Percentiles rank a stretch among this genome's conserved stretches.
Evolutionary conservation across 2,888 invertebrate genomes (phyloP).

Genomic region (Argynnis bischoffii): DNA sequence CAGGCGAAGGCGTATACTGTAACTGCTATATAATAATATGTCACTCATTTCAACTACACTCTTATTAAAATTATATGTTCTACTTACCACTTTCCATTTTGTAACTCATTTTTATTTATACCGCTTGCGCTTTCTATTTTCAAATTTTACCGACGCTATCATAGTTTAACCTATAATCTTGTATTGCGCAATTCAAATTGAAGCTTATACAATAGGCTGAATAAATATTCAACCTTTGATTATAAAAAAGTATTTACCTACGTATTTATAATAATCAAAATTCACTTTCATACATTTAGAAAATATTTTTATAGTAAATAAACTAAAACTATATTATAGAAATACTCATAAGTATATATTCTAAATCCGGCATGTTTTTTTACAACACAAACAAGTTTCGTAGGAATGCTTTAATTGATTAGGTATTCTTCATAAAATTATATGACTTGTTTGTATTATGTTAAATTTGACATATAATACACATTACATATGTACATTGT

Average conservation of each 20-base stretch:
- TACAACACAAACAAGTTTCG: slow-evolving; percentile 24
- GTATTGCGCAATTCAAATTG: neutral
- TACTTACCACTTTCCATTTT: slow-evolving; percentile 60
- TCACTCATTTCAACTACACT: slow-evolving; percentile 49
- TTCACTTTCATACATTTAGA: too few species aligned
- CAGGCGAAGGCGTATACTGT: neutral
- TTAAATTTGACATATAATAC: neutral
- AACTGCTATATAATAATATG: slow-evolving; percentile 40
- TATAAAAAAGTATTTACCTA: neutral
- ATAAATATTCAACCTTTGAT: neutral
- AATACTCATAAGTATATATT: slow-evolving; percentile 10
- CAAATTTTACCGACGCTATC: slow-evolving; percentile 49
- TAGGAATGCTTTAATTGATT: slow-evolving; percentile 28
- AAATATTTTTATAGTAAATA: neutral
- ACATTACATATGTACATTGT: neutral
- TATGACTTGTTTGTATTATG: slow-evolving; percentile 26
- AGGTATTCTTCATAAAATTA: slow-evolving; percentile 22
- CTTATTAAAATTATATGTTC: slow-evolving; percentile 60
- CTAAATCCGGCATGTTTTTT: slow-evolving; percentile 8
- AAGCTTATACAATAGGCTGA: neutral
- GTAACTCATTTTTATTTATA: slow-evolving; percentile 56
- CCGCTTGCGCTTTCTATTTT: slow-evolving; percentile 64
- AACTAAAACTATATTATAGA: neutral
- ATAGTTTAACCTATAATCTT: slow-evolving; percentile 20
- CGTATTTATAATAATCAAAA: neutral